These are phyloP conservation scores for Pardalotus punctatus DNA, from an alignment of 2,113 vertebrate genomes.

Conservation along the genomic window DNA sequence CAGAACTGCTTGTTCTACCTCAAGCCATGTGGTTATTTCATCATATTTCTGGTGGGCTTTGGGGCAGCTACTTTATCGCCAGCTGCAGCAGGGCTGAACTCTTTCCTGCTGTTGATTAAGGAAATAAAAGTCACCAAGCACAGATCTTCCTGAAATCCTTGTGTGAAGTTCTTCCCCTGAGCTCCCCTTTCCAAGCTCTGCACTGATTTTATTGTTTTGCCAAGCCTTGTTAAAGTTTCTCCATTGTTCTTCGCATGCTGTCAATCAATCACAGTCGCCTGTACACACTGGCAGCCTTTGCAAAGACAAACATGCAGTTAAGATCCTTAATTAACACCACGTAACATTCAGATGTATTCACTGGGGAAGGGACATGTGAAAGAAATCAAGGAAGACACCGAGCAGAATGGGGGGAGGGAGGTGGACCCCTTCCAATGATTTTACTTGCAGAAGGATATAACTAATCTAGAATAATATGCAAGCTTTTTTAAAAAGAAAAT, in stretches of 20 bases:
- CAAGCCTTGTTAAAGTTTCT: conserved; percentile 5
- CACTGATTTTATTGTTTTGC: neutral
- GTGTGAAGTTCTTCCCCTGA: neutral
- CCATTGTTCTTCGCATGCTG: neutral
- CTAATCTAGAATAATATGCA: conserved; percentile 33
- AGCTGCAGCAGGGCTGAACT: neutral
- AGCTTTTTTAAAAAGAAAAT: conserved; percentile 6
- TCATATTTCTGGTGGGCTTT: neutral
- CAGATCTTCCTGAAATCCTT: conserved; percentile 2
- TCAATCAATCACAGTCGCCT: neutral
- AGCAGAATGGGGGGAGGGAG: neutral
- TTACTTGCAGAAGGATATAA: conserved; percentile 39
- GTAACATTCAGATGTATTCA: conserved; percentile 5
- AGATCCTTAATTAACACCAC: conserved; percentile 22
- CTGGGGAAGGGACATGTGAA: conserved; percentile 9
- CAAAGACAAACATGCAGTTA: conserved; percentile 26
- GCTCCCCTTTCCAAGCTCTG: neutral
- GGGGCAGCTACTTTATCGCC: conserved; percentile 14
- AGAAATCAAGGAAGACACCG: conserved; percentile 20
- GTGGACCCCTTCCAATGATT: conserved; percentile 34
- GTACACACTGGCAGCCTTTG: neutral
- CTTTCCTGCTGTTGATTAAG: conserved; percentile 22
- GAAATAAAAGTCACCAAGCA: conserved; percentile 5
- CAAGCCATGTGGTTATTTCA: conserved; percentile 11
- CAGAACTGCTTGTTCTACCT: conserved; percentile 27